These are phyloP conservation scores for Ectropis grisescens DNA, from an alignment of 1,140 invertebrate species.

Conservation along the genomic window DNA sequence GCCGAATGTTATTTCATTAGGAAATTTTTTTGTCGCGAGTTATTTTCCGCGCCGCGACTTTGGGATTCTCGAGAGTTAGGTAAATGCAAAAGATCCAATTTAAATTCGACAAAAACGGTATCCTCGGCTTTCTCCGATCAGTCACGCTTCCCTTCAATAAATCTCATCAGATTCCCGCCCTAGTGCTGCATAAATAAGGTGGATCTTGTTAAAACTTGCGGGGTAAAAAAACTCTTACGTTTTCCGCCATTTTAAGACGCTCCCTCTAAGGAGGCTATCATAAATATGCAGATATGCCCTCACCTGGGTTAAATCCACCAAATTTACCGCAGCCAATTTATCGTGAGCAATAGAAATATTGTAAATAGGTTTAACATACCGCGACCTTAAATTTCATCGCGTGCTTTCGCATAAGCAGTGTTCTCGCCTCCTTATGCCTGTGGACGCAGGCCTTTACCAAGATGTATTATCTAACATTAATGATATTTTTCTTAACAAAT, in stretches of 20 bases:
- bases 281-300: constrained; percentile 68
- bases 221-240: constrained; percentile 52
- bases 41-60: no score
- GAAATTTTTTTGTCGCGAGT: no score
- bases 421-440: constrained; percentile 20
- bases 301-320: constrained; percentile 54
- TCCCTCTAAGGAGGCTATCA: constrained; percentile 57
- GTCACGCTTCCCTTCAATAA: constrained; percentile 57
- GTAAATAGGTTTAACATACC: constrained; percentile 48
- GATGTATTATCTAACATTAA: no score
- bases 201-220: constrained; percentile 65
- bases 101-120: no score
- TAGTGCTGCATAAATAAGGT: constrained; percentile 58
- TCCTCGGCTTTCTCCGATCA: constrained; percentile 41
- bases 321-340: constrained; percentile 61
- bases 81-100: no score
- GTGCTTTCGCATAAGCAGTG: constrained; percentile 55
- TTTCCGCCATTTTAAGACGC: constrained; percentile 53
- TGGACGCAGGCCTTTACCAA: constrained; percentile 33
- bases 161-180: constrained; percentile 43
- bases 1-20: no score
- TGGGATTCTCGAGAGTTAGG: no score
- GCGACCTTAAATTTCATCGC: constrained; percentile 36
- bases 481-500: no score
- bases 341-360: constrained; percentile 54